A percentile compares a stretch with the other conserved stretches of the same genome.
Conservation (phyloP, 2,113 vertebrate species). For the Chamaetylas fuelleborni region DNA sequence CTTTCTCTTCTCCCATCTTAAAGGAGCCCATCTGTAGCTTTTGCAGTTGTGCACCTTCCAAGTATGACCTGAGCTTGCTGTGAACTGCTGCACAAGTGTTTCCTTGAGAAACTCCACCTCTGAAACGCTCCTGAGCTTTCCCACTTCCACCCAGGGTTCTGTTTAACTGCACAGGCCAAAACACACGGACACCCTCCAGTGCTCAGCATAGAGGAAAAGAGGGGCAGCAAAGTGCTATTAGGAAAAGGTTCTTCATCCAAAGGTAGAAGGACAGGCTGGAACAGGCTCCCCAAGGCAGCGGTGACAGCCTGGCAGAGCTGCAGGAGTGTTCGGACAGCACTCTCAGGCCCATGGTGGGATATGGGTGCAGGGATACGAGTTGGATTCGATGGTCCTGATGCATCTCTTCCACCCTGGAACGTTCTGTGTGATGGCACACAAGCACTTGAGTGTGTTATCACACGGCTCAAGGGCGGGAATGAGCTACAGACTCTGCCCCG, state of each 20-base stretch:
- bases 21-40: background rate
- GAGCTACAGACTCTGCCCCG: accelerated
- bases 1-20: background rate
- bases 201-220: background rate
- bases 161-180: accelerated
- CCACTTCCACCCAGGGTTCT: background rate
- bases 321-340: background rate
- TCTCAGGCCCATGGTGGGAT: background rate
- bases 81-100: background rate
- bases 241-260: background rate
- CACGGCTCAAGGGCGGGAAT: accelerated
- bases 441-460: accelerated
- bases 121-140: background rate
- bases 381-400: background rate
- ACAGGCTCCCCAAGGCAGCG: background rate
- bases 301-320: background rate
- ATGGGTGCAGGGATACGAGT: accelerated
- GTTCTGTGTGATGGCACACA: accelerated
- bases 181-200: accelerated
- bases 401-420: accelerated
- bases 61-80: accelerated
- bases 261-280: background rate
- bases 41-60: background rate
- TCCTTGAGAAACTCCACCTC: background rate
- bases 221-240: accelerated